Percentiles rank a stretch among this genome's conserved stretches.
These are phyloP conservation scores for Perodicticus potto DNA, from an alignment of 2,797 vertebrate species.

Conservation along the genomic window DNA sequence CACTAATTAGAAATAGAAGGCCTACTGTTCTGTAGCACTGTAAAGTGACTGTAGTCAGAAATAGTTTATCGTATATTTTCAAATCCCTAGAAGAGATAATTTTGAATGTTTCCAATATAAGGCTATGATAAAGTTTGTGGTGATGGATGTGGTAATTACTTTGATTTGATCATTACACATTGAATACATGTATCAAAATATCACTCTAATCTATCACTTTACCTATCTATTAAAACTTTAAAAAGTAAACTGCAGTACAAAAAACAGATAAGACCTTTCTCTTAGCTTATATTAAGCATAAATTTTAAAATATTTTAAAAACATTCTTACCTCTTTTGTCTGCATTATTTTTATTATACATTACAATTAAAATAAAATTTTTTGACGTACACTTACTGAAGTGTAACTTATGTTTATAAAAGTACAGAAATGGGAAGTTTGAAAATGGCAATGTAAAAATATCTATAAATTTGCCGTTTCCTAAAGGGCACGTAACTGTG, in stretches of 20 bases:
- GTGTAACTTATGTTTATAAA: not conserved
- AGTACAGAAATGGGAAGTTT: not conserved
- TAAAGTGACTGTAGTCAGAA: no score
- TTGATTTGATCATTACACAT: no score
- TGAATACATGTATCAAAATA: no score
- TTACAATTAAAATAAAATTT: not conserved
- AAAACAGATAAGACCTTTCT: not conserved
- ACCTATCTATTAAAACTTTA: no score
- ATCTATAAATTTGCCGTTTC: not conserved
- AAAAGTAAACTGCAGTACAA: not conserved
- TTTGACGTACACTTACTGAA: not conserved
- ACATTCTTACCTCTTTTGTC: not conserved
- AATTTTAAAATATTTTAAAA: slow-evolving; percentile 31
- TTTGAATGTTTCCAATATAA: no score
- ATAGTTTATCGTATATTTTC: no score
- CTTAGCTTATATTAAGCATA: not conserved
- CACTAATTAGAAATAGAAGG: no score
- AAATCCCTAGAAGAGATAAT: no score
- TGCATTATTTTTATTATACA: not conserved
- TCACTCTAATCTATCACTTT: no score
- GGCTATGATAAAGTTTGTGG: no score
- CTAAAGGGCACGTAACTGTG: not conserved
- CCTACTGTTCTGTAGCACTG: no score
- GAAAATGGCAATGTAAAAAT: not conserved
- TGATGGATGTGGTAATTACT: no score